These are phyloP conservation scores for Hipparchia sbordonii DNA, from an alignment of 2,888 invertebrate species.

Conservation along the genomic window DNA sequence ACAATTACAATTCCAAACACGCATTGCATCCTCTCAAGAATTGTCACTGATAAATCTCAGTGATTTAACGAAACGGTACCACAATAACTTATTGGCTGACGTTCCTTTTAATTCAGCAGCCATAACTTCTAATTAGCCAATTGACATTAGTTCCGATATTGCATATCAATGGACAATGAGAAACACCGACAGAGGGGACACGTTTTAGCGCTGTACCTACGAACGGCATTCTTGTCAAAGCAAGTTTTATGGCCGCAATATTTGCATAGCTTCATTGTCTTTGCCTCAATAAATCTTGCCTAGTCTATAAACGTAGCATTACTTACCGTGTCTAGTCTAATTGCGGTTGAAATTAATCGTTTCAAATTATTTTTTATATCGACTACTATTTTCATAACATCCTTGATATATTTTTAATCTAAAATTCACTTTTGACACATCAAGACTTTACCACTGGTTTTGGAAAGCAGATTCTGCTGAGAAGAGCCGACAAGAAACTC, in stretches of 20 bases:
- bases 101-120: constrained; percentile 52
- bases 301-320: neutral
- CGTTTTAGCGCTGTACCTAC: constrained; percentile 49
- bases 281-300: constrained; percentile 30
- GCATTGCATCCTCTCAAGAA: constrained; percentile 47
- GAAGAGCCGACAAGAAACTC: too few relatives aligned
- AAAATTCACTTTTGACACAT: too few relatives aligned
- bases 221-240: constrained; percentile 54
- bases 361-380: constrained; percentile 47
- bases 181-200: constrained; percentile 36
- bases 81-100: constrained; percentile 57
- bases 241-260: constrained; percentile 32
- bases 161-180: constrained; percentile 43
- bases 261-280: constrained; percentile 23
- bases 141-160: constrained; percentile 49
- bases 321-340: constrained; percentile 23
- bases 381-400: constrained; percentile 41
- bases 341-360: constrained; percentile 25
- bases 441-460: too few relatives aligned
- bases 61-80: constrained; percentile 64
- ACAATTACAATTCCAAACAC: constrained; percentile 46
- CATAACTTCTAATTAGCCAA: constrained; percentile 75
- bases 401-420: too few relatives aligned
- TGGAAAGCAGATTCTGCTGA: too few relatives aligned
- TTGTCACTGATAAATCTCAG: constrained; percentile 59